phyloP scores from a whole-genome alignment of 2,888 invertebrate species.

The Blera fallax region DNA sequence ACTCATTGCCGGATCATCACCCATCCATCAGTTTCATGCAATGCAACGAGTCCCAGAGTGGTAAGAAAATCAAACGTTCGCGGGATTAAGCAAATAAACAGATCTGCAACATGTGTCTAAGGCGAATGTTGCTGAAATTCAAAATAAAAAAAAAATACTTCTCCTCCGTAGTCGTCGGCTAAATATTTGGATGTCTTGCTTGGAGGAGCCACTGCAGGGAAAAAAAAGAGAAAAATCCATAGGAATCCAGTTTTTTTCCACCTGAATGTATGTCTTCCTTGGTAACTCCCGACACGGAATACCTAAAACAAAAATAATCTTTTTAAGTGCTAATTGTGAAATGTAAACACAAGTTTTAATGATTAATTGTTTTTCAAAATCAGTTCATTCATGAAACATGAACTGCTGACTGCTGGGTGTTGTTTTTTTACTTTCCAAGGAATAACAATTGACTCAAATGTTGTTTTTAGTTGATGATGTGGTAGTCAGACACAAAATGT shows the following conservation, averaged over 20 bases:
- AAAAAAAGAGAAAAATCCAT: neutral
- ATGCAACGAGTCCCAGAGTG: constrained; percentile 65
- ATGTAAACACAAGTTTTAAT: constrained; percentile 57
- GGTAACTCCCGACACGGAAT: constrained; percentile 32
- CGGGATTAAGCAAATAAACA: constrained; percentile 70
- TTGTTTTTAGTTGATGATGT: constrained; percentile 65
- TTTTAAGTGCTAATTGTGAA: constrained; percentile 68
- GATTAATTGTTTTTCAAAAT: constrained; percentile 44
- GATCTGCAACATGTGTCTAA: constrained; percentile 66
- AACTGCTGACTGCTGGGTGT: neutral
- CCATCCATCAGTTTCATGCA: constrained; percentile 55
- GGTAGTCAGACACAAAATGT: constrained; percentile 50
- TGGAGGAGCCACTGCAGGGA: constrained; percentile 12
- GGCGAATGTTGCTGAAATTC: constrained; percentile 64
- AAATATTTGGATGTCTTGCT: constrained; percentile 70
- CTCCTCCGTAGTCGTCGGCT: constrained; percentile 12
- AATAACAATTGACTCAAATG: constrained; percentile 59
- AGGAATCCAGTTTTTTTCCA: constrained; percentile 2
- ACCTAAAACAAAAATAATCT: constrained; percentile 37
- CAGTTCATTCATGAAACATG: constrained; percentile 39
- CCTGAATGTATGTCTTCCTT: constrained; percentile 36
- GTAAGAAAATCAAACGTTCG: constrained; percentile 72
- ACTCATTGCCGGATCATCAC: constrained; percentile 54
- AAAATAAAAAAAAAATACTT: constrained; percentile 12
- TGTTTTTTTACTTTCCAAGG: constrained; percentile 10